These are phyloP conservation scores for Tanypteryx hageni DNA, from an alignment of 2,888 invertebrate species.

Conservation along the genomic window DNA sequence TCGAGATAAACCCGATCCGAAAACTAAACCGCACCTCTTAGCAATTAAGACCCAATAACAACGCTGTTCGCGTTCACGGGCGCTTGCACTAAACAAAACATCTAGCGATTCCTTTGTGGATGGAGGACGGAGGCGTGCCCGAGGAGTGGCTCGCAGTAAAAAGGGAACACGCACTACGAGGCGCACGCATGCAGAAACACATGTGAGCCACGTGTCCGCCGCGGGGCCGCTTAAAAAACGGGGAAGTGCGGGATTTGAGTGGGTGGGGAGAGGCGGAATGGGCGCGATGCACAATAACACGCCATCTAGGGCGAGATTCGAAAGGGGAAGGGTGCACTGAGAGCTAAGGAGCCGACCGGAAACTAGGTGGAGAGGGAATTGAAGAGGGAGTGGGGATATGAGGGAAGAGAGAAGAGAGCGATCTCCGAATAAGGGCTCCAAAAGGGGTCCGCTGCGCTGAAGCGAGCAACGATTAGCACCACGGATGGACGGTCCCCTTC, in stretches of 20 bases:
- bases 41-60: neutral
- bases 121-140: neutral
- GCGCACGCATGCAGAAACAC: neutral
- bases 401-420: neutral
- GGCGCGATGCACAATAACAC: too few species aligned
- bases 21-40: neutral
- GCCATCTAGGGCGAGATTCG: neutral
- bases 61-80: neutral
- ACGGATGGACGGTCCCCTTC: too few species aligned
- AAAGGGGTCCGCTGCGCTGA: too few species aligned
- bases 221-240: slow-evolving; percentile 16
- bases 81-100: slow-evolving; percentile 4
- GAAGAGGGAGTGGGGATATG: neutral
- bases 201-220: slow-evolving; percentile 21
- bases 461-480: too few species aligned
- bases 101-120: neutral
- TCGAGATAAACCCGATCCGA: too few species aligned
- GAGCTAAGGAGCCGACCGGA: neutral
- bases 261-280: neutral
- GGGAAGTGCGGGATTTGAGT: neutral
- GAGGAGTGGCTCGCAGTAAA: neutral
- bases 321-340: neutral
- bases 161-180: too few species aligned
- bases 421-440: too few species aligned
- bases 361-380: neutral